These are phyloP conservation scores for Galagoides demidoff DNA, from an alignment of 2,797 vertebrate genomes.

Conservation along the genomic window DNA sequence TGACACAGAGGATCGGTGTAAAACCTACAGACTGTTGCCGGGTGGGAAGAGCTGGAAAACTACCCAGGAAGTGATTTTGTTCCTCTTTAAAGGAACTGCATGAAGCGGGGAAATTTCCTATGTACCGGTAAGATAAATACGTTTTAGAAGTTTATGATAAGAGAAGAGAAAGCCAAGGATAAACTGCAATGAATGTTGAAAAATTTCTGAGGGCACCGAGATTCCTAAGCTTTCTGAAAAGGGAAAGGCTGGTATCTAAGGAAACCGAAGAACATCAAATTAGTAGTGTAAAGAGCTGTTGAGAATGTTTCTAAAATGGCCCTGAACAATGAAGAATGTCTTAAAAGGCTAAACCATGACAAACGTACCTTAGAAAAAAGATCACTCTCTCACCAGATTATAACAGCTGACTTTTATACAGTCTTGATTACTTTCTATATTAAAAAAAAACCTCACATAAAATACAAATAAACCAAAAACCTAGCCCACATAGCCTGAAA, in stretches of 20 bases:
- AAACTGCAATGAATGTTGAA: neutral
- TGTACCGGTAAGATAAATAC: conserved; percentile 42
- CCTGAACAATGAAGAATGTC: neutral
- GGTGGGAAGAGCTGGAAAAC: neutral
- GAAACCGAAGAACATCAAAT: neutral
- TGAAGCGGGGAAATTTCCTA: neutral
- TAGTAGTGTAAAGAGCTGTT: conserved; percentile 17
- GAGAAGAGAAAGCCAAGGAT: conserved; percentile 17
- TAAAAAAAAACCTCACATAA: neutral
- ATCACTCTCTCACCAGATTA: neutral
- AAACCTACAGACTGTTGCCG: neutral
- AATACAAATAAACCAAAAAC: conserved; percentile 50
- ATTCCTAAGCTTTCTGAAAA: conserved; percentile 20
- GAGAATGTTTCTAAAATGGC: conserved; percentile 7
- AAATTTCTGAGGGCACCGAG: neutral
- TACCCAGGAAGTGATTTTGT: neutral
- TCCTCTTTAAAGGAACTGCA: neutral
- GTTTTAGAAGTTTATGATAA: neutral
- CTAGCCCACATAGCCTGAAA: neutral
- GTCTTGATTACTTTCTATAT: neutral
- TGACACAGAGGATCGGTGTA: neutral
- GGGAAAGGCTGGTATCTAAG: neutral
- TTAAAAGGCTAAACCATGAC: neutral
- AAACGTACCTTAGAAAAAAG: conserved; percentile 36
- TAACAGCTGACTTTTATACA: neutral